These are phyloP conservation scores for Panorpa germanica DNA, from an alignment of 2,888 invertebrate genomes.

Conservation along the genomic window DNA sequence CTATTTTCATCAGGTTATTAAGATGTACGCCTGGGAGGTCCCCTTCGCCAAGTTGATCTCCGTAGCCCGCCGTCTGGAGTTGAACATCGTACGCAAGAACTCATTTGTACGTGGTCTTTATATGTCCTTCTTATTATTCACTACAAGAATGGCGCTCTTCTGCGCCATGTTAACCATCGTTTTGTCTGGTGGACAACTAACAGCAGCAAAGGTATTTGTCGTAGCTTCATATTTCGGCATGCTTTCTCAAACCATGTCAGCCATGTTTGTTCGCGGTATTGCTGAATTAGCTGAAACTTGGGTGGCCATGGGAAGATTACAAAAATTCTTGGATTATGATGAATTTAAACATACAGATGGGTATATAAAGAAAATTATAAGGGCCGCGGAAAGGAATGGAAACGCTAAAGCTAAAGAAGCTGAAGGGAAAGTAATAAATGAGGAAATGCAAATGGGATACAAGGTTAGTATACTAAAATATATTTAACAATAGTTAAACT, in stretches of 20 bases:
- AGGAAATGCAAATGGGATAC: conserved; percentile 1
- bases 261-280: conserved; percentile 44
- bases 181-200: conserved; percentile 40
- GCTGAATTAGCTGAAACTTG: conserved; percentile 61
- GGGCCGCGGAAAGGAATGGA: conserved; percentile 9
- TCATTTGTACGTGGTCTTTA: conserved; percentile 45
- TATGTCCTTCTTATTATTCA: conserved; percentile 61
- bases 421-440: conserved; percentile 8
- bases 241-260: conserved; percentile 32
- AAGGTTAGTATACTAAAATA: not conserved
- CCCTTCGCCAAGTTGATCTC: conserved; percentile 62
- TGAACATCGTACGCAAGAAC: conserved; percentile 36
- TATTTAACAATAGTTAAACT: conserved; percentile 6
- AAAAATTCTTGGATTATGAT: conserved; percentile 24
- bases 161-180: conserved; percentile 52
- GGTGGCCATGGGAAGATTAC: conserved; percentile 53
- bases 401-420: conserved; percentile 9
- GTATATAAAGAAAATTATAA: too few relatives aligned
- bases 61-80: conserved; percentile 41
- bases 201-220: conserved; percentile 29
- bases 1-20: conserved; percentile 47
- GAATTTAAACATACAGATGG: too few relatives aligned
- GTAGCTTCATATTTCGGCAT: conserved; percentile 33
- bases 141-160: conserved; percentile 62
- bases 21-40: conserved; percentile 87